Conservation (phyloP, 2,888 invertebrate species). For the Dysmachus trigonus region DNA sequence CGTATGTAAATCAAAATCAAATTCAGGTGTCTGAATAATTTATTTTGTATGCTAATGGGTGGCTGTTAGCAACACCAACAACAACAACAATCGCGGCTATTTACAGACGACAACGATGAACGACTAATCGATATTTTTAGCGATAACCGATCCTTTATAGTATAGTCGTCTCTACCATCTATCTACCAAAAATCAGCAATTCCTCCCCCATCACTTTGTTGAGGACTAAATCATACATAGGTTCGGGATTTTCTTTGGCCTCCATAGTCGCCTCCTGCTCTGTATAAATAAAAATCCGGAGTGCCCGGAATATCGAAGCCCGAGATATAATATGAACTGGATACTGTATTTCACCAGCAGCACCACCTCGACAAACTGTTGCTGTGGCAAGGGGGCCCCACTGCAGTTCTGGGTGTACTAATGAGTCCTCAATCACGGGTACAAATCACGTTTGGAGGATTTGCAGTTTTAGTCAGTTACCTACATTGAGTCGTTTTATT, state of each 20-base stretch:
- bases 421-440: conserved; percentile 53
- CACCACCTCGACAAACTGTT: neutral
- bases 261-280: neutral
- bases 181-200: neutral
- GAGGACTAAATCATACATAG: neutral
- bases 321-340: neutral
- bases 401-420: conserved; percentile 39
- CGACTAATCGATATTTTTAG: conserved; percentile 34
- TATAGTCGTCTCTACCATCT: neutral
- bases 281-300: neutral
- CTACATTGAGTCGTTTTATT: conserved; percentile 32
- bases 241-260: neutral
- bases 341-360: neutral
- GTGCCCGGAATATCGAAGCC: neutral
- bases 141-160: neutral
- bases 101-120: neutral
- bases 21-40: conserved; percentile 34
- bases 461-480: conserved; percentile 50
- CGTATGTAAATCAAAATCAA: conserved; percentile 32
- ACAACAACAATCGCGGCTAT: conserved; percentile 1
- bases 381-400: neutral
- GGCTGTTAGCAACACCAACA: neutral
- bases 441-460: conserved; percentile 55
- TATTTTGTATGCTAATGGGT: conserved; percentile 17
- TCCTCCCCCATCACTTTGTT: neutral